A percentile compares a stretch with the other conserved stretches of the same genome.
Conservation (phyloP, 2,113 vertebrate species). For the Mungos mungo region DNA sequence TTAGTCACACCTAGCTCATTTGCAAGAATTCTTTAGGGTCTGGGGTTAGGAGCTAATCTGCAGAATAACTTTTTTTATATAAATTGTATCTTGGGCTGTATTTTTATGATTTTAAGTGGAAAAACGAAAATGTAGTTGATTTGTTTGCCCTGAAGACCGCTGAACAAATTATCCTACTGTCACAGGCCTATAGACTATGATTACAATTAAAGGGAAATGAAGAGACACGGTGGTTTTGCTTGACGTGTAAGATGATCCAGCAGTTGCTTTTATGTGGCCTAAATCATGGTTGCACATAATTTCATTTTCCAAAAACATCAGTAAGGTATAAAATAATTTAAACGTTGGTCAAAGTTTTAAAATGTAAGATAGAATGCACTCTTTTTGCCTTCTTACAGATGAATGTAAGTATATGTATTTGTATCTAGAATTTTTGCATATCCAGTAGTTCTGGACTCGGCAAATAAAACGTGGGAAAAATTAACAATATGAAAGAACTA, state of each 20-base stretch:
- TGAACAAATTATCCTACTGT: neutral
- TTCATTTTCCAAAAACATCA: neutral
- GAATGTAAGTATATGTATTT: conserved; percentile 71
- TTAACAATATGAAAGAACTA: conserved; percentile 51
- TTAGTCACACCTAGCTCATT: neutral
- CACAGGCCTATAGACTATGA: neutral
- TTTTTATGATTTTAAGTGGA: conserved; percentile 32
- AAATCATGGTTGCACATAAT: neutral
- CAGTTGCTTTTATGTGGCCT: neutral
- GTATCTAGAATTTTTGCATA: conserved; percentile 61
- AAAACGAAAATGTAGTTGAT: neutral
- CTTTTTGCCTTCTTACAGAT: conserved; percentile 71
- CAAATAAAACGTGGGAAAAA: conserved; percentile 69
- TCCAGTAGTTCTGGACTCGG: conserved; percentile 65
- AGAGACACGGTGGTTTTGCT: neutral
- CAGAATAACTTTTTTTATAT: conserved; percentile 1
- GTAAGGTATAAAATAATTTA: neutral
- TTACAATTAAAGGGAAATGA: neutral
- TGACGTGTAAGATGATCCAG: neutral
- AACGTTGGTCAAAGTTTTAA: neutral
- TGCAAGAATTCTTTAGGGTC: neutral
- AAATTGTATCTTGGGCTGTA: neutral
- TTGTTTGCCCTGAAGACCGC: neutral
- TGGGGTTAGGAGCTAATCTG: neutral
- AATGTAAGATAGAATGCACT: conserved; percentile 5